Percentiles rank a stretch among this genome's conserved stretches.
These are phyloP conservation scores for Formica aserva DNA, from an alignment of 2,888 invertebrate species.

Conservation along the genomic window DNA sequence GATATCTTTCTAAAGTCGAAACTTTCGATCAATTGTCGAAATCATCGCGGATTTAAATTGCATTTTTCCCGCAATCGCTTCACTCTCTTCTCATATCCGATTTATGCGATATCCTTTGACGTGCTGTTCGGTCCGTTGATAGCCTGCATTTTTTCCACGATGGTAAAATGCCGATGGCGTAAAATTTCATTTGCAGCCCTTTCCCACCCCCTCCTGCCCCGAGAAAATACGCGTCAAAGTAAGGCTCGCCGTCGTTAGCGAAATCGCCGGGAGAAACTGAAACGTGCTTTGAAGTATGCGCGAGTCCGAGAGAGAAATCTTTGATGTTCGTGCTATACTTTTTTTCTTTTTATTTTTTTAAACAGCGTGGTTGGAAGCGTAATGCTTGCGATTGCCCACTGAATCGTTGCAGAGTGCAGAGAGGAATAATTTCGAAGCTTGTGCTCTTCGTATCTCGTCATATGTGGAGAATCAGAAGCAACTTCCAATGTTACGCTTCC, in stretches of 20 bases:
- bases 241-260: slow-evolving; percentile 25
- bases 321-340: slow-evolving; percentile 24
- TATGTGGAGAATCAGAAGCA: neutral
- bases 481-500: neutral
- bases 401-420: slow-evolving; percentile 27
- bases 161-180: slow-evolving; percentile 46
- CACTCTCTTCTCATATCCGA: slow-evolving; percentile 11
- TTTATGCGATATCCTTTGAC: slow-evolving; percentile 36
- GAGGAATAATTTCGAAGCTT: slow-evolving; percentile 41
- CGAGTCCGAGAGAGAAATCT: slow-evolving; percentile 43
- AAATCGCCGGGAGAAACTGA: slow-evolving; percentile 29
- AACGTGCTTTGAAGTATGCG: slow-evolving; percentile 32
- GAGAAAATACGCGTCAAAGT: slow-evolving; percentile 47
- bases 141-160: slow-evolving; percentile 28
- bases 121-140: slow-evolving; percentile 26
- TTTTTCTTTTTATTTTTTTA: neutral
- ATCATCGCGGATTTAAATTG: neutral
- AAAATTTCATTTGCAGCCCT: slow-evolving; percentile 41
- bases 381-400: slow-evolving; percentile 28
- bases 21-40: neutral
- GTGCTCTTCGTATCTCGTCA: neutral
- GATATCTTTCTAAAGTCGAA: neutral
- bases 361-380: slow-evolving; percentile 24
- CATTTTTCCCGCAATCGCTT: slow-evolving; percentile 14
- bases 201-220: neutral